A percentile compares a stretch with the other conserved stretches of the same genome.
Evolutionary conservation across 2,113 vertebrate species (phyloP).

Genomic region (Urocynchramus pylzowi): DNA sequence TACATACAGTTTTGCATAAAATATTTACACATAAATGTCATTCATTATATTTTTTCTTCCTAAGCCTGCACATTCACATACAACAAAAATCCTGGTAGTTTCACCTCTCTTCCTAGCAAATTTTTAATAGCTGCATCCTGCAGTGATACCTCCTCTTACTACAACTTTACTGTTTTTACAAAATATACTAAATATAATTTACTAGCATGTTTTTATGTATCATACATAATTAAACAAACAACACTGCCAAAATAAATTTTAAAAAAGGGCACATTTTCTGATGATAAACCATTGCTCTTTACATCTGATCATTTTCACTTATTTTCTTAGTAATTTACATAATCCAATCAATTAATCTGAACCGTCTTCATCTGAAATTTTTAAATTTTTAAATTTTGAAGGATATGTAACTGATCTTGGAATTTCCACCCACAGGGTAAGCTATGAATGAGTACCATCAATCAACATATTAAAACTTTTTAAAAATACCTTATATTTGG

Average conservation of each 20-base stretch:
- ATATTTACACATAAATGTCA: not conserved
- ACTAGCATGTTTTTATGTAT: not conserved
- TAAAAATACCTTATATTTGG: not conserved
- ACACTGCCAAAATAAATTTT: not conserved
- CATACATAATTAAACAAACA: slow-evolving; percentile 10
- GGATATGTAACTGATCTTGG: not conserved
- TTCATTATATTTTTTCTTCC: not conserved
- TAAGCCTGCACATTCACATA: not conserved
- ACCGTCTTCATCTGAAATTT: not conserved
- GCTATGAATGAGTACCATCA: not conserved
- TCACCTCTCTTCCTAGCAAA: not conserved
- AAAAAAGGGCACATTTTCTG: not conserved
- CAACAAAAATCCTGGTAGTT: not conserved
- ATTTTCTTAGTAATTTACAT: not conserved
- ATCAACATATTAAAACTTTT: not conserved
- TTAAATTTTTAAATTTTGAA: not conserved
- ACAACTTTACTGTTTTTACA: not conserved
- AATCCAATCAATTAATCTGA: not conserved
- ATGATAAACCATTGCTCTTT: not conserved
- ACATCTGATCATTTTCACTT: not conserved
- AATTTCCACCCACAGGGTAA: not conserved
- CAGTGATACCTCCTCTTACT: not conserved
- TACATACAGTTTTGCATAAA: not conserved
- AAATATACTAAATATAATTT: not conserved
- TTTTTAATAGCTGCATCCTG: slow-evolving; percentile 20